Conservation (phyloP, 2,888 invertebrate genomes). For the Brachyptera risi region DNA sequence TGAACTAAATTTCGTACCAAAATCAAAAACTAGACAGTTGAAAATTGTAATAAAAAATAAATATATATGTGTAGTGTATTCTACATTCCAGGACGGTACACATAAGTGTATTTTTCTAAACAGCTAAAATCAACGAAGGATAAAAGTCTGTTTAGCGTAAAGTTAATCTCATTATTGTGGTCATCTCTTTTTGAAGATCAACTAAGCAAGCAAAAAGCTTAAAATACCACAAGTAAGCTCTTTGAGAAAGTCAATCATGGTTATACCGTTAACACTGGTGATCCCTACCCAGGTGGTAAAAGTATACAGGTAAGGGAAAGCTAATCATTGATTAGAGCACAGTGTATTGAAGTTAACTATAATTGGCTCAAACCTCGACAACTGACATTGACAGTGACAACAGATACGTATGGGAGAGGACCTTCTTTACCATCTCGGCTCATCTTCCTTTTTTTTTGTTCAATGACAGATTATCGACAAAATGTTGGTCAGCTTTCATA, state of each 20-base stretch:
- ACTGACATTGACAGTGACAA: conserved; percentile 11
- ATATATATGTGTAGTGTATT: no score
- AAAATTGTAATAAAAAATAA: neutral
- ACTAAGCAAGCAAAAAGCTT: conserved; percentile 11
- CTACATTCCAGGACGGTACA: conserved; percentile 1
- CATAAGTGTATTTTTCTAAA: conserved; percentile 5
- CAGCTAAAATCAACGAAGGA: conserved; percentile 13
- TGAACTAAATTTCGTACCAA: neutral
- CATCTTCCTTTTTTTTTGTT: no score
- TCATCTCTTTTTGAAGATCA: conserved; percentile 9
- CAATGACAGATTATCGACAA: conserved; percentile 7
- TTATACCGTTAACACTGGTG: conserved; percentile 1
- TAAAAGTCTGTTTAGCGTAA: neutral
- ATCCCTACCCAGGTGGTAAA: conserved; percentile 5
- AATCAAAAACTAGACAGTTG: conserved; percentile 6
- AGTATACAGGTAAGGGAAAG: neutral
- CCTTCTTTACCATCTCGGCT: neutral
- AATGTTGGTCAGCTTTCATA: neutral
- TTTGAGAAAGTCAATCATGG: conserved; percentile 10
- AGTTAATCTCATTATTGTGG: conserved; percentile 19
- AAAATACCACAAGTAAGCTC: conserved; percentile 11
- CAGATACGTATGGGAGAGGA: no score
- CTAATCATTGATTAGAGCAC: neutral
- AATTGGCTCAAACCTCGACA: neutral
- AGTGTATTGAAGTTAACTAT: neutral